Evolutionary conservation across 2,888 invertebrate species (phyloP), one percentile per base, ranked within the genome.

Genomic region (Sipha maydis): DNA sequence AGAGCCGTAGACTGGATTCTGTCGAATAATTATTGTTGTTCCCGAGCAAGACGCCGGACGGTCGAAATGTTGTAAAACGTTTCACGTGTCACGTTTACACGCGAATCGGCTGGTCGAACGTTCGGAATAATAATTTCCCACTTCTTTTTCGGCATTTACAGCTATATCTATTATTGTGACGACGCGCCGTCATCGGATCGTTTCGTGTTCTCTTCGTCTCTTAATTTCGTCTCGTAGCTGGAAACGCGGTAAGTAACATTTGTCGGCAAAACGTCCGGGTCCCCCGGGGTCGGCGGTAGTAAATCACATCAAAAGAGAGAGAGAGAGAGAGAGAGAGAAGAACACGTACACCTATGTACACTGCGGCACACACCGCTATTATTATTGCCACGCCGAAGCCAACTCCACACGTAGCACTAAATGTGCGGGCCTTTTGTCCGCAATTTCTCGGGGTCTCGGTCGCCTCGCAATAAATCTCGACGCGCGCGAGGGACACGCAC

Each of bases 211-310:
- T 21, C 69, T 34, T 28, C 41, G n/a, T 67, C 31, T 67, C 82
- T 31, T 9, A 28, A 41, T 41, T 41, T 41, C 41, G 61, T 5
- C 69, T 71, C 21, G 71, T 69, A 56, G 11, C 56, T 17, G 14
- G 41, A 41, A 76, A 77, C 48, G 77, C 69, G 69, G 77, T 69
- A 48, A 4, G 56, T 54, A 28, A 78, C 41, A 79, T 78, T 86
- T 86, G 85, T 86, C 85, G 78, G 78, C 85, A 21, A 86, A 86
- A 78, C 85, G 85, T 85, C 76, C 80, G 80, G 67, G 71, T 71
- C 25, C 19, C 4, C 54, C 34, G 25, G 48, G 67, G 17, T 34
- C 83, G 83, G 73, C 84, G 34, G 5, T 48, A 31, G 25, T 67
- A 69, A 85, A 67, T 67, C 77, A 77, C 77, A 48, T 48, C 41